Conservation (phyloP, 2,888 invertebrate genomes). For the Hoplodrina blanda region DNA sequence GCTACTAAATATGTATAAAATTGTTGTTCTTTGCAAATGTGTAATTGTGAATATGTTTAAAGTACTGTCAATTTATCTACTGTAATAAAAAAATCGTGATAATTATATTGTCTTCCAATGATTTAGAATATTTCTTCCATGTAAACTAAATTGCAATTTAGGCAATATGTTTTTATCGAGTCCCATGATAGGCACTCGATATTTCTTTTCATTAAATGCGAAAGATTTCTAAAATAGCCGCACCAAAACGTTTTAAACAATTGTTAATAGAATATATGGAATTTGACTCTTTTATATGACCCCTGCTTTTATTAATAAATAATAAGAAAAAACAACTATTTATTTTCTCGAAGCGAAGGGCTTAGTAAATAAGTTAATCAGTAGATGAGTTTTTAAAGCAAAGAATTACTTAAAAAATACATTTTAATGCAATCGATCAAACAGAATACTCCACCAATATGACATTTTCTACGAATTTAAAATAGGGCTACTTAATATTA, state of each 20-base stretch:
- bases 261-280: background rate
- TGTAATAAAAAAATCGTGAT: conserved; percentile 50
- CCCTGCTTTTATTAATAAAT: background rate
- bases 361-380: conserved; percentile 3
- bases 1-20: background rate
- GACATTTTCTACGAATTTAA: conserved; percentile 35
- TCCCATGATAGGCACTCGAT: background rate
- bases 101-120: conserved; percentile 58
- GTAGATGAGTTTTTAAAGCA: background rate
- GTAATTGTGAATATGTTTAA: conserved; percentile 20
- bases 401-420: background rate
- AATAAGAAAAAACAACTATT: background rate
- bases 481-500: conserved; percentile 36
- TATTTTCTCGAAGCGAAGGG: background rate
- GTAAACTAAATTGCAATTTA: conserved; percentile 18
- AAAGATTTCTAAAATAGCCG: conserved; percentile 14
- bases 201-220: conserved; percentile 7
- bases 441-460: conserved; percentile 25
- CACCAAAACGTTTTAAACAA: background rate
- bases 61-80: conserved; percentile 51
- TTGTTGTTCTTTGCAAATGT: conserved; percentile 13
- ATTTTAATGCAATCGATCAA: background rate
- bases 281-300: background rate
- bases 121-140: conserved; percentile 31
- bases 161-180: background rate